Evolutionary conservation across 2,113 vertebrate genomes (phyloP), one percentile per base, ranked within the genome.

Genomic region (Nothocercus nigrocapillus): DNA sequence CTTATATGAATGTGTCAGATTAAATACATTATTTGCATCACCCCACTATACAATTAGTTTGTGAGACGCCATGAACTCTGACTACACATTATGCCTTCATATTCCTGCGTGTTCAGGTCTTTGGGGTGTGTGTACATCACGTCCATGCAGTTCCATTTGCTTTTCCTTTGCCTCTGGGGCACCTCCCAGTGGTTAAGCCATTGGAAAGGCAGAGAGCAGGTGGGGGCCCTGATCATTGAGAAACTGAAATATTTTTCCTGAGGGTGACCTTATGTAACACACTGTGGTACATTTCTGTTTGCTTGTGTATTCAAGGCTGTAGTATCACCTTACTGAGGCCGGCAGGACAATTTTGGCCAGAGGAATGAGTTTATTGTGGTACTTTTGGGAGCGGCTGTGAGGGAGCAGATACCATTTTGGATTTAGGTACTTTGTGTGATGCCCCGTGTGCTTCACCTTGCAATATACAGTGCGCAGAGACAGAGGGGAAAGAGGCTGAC

Each of bases 391-490:
- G 54, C 28, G 20, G 14, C n/a, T 87, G 4, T 0, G 3, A 73
- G 27, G 62, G 61, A 90, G 32, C 4, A 82, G 49, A 47, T 47
- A 6, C 0, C 4, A 66, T 83, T 94, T 86, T 74, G 40, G 36
- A 34, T 81, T 81, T 73, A 70, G 0, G 1, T 24, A 34, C 0
- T 1, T 19, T 38, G 7, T 22, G 15, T 21, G 6, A 7, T 72
- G 28, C 32, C 61, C 59, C 70, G 58, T 89, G 25, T 21, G 19
- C 85, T 49, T 92, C 93, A 89, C 61, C 67, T 92, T 94, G 85
- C 45, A 49, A 40, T 13, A 56, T 15, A 38, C 2, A 89, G 38
- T 36, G n/a, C 19, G 64, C 45, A 66, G 2, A 25, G 25, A 58
- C 28, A 5, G 8, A 16, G 47, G 11, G 58, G 49, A 13, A 6